A percentile compares a stretch with the other conserved stretches of the same genome.
phyloP scores from a whole-genome alignment of 2,797 vertebrate genomes.

The Psittacula derbiana region DNA sequence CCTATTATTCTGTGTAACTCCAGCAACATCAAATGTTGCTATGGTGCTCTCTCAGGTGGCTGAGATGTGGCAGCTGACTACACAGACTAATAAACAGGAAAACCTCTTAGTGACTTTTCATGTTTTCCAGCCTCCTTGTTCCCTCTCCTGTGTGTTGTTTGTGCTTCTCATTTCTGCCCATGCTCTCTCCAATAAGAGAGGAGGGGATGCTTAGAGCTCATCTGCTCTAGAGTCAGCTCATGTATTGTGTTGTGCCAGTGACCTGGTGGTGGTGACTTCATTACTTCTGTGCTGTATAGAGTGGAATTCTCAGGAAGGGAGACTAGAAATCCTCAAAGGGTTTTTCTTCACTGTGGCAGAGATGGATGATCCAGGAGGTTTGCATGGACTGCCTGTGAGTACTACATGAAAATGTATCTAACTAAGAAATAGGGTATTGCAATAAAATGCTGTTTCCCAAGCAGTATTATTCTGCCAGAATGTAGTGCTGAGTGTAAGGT shows the following conservation, averaged over 20 bases:
- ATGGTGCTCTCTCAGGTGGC: slow-evolving; percentile 77
- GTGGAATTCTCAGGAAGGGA: background rate
- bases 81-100: slow-evolving; percentile 55
- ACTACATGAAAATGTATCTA: slow-evolving; percentile 53
- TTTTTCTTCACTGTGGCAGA: background rate
- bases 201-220: background rate
- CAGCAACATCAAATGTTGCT: slow-evolving; percentile 73
- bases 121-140: background rate
- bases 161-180: background rate
- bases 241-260: background rate
- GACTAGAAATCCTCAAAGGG: background rate
- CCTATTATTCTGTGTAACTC: slow-evolving; percentile 5
- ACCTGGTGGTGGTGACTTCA: background rate
- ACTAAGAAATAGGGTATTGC: background rate
- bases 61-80: slow-evolving; percentile 66
- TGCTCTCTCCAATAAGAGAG: background rate
- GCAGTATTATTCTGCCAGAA: background rate
- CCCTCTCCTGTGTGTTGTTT: fast-evolving
- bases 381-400: slow-evolving; percentile 77
- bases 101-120: background rate
- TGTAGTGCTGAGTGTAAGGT: background rate
- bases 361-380: slow-evolving; percentile 76
- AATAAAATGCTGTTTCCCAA: background rate
- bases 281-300: background rate
- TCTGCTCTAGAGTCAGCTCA: background rate